phyloP scores from a whole-genome alignment of 2,113 vertebrate genomes.

The Cettia cetti region DNA sequence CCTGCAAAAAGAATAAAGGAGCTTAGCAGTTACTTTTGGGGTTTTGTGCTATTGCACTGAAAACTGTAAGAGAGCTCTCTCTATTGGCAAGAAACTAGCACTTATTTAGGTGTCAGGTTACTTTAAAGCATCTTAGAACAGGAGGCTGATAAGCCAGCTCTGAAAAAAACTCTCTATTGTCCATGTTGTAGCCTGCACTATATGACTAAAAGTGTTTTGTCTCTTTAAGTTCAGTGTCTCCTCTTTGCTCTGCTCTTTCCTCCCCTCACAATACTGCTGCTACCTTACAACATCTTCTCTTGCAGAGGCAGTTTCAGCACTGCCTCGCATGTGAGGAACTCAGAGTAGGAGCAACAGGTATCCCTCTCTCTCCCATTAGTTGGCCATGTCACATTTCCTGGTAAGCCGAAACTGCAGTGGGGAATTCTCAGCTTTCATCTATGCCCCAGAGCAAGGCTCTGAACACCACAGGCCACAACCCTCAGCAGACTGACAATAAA shows the following conservation, averaged over 20 bases:
- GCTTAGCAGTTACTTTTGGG: neutral
- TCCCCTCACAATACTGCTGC: neutral
- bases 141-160: neutral
- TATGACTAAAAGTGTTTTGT: neutral
- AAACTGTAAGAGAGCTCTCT: neutral
- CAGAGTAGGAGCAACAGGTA: neutral
- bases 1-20: constrained; percentile 15
- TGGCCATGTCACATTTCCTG: neutral
- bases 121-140: neutral
- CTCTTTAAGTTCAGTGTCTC: neutral
- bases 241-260: neutral
- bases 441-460: neutral
- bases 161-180: neutral
- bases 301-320: neutral
- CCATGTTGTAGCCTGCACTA: neutral
- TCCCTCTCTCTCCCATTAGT: neutral
- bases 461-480: neutral
- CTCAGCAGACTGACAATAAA: neutral
- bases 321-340: neutral
- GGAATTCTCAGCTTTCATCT: neutral
- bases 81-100: neutral
- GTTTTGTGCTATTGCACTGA: neutral
- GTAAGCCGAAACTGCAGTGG: neutral
- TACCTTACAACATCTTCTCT: neutral
- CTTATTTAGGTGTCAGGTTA: neutral